Evolutionary conservation across 2,113 vertebrate genomes (phyloP).

Genomic region (Pygoscelis antarcticus): DNA sequence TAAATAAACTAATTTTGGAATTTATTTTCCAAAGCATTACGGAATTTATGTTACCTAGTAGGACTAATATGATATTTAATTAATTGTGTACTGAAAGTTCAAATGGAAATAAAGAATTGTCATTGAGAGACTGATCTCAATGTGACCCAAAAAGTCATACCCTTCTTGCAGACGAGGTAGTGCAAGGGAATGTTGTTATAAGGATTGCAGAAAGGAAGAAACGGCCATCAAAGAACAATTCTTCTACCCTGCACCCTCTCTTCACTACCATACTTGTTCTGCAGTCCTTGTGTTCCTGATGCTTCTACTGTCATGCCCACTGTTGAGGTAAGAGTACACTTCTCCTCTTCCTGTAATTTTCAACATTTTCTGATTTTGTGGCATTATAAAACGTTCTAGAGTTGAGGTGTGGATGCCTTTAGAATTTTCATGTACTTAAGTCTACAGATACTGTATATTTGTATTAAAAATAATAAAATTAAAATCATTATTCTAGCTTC

Average conservation of each 20-base stretch:
- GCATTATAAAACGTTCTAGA: background rate
- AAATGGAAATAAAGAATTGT: background rate
- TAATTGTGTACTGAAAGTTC: background rate
- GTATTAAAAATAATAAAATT: background rate
- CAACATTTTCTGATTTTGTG: background rate
- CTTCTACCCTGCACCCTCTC: background rate
- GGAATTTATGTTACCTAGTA: background rate
- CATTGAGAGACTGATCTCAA: background rate
- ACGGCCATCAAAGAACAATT: background rate
- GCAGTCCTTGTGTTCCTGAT: background rate
- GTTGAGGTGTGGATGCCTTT: background rate
- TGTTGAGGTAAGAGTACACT: background rate
- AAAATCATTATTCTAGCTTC: background rate
- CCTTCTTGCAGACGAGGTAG: background rate
- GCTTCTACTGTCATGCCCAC: background rate
- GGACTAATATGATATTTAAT: background rate
- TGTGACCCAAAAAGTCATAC: background rate
- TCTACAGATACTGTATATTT: background rate
- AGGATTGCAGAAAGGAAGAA: background rate
- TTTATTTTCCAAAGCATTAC: background rate
- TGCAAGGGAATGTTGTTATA: background rate
- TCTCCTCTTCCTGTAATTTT: background rate
- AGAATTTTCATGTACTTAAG: background rate
- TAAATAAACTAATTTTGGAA: background rate
- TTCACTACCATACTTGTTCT: background rate